phyloP scores from a whole-genome alignment of 2,888 invertebrate species.

The Ormyrus rosae region DNA sequence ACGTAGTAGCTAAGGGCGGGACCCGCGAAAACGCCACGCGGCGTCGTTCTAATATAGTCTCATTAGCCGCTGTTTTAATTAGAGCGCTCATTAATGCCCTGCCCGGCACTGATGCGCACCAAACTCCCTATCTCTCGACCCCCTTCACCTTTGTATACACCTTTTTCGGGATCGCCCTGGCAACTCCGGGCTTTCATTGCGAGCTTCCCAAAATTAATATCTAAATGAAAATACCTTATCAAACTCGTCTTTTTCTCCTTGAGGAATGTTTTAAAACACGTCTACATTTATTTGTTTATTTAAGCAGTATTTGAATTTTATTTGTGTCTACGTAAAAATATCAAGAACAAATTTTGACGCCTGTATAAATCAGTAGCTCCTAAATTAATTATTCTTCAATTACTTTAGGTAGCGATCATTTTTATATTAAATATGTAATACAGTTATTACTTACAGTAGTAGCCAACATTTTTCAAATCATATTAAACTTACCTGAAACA shows the following conservation, averaged over 20 bases:
- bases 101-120: slow-evolving; percentile 57
- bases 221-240: not conserved
- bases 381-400: too few relatives aligned
- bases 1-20: not conserved
- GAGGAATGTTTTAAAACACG: too few relatives aligned
- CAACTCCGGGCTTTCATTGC: not conserved
- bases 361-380: too few relatives aligned
- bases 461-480: too few relatives aligned
- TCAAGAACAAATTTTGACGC: too few relatives aligned
- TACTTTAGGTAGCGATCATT: too few relatives aligned
- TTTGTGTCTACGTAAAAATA: too few relatives aligned
- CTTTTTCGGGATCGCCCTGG: slow-evolving; percentile 23
- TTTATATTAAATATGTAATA: too few relatives aligned
- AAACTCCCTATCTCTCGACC: slow-evolving; percentile 7
- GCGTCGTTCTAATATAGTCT: slow-evolving; percentile 71
- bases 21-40: slow-evolving; percentile 26
- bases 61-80: slow-evolving; percentile 72
- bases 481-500: slow-evolving; percentile 14
- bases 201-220: slow-evolving; percentile 59
- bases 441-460: too few relatives aligned
- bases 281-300: too few relatives aligned
- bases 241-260: too few relatives aligned
- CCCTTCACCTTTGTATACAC: slow-evolving; percentile 6
- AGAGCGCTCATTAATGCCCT: slow-evolving; percentile 70
- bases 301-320: too few relatives aligned